phyloP scores from a whole-genome alignment of 2,797 vertebrate genomes.

The Brachyrhaphis roseni region DNA sequence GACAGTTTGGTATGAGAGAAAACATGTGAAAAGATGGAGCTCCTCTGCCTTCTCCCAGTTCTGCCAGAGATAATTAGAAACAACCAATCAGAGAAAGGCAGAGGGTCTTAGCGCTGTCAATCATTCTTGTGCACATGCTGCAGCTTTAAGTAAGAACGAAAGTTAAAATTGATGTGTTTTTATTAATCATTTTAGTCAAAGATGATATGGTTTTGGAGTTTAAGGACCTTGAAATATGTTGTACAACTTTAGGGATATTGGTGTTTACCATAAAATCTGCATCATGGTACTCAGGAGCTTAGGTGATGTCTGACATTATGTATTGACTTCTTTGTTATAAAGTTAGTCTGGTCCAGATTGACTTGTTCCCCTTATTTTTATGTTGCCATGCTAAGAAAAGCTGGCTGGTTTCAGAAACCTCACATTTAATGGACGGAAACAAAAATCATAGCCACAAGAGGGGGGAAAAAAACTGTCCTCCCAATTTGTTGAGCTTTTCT shows the following conservation, averaged over 20 bases:
- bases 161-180: not conserved
- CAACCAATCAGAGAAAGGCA: no score
- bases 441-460: constrained; percentile 4
- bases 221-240: not conserved
- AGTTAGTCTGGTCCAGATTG: not conserved
- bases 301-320: not conserved
- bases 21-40: no score
- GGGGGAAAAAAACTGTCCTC: not conserved
- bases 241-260: not conserved
- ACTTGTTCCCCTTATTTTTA: not conserved
- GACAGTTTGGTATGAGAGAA: no score
- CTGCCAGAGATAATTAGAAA: no score
- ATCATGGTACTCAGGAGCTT: no score
- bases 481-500: constrained; percentile 5
- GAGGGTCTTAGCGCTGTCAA: no score
- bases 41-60: no score
- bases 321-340: not conserved
- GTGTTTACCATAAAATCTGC: not conserved
- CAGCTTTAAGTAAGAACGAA: no score
- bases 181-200: not conserved
- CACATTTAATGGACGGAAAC: not conserved
- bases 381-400: not conserved
- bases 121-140: no score
- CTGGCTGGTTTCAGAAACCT: not conserved
- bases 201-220: not conserved